phyloP scores from a whole-genome alignment of 37 sponge, comb jelly and placozoan species.

The Oopsacas minuta region DNA sequence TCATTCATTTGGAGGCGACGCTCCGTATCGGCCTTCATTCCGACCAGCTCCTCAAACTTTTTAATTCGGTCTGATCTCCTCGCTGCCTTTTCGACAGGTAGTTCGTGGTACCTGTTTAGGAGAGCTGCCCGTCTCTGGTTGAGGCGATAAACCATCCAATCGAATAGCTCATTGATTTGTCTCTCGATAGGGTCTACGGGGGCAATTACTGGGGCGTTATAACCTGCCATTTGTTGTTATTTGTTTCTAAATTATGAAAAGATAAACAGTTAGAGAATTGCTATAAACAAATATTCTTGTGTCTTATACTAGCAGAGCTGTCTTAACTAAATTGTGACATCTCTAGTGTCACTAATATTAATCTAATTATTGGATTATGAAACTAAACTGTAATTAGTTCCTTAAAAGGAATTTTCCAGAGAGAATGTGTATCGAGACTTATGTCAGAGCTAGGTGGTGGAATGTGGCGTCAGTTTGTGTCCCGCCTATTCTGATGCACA shows the following conservation, averaged over 20 bases:
- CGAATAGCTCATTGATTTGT: not conserved
- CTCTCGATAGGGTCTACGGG: constrained; percentile 3
- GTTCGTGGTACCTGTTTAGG: not conserved
- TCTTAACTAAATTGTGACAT: not conserved
- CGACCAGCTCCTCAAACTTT: not conserved
- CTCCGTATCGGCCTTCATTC: not conserved
- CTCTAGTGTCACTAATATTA: too few species aligned
- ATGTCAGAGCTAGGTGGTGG: too few species aligned
- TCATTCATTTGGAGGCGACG: not conserved
- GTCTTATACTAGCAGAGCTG: not conserved
- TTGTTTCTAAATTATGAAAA: not conserved
- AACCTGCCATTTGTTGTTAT: not conserved
- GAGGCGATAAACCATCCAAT: not conserved
- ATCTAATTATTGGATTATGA: too few species aligned
- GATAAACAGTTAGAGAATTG: not conserved
- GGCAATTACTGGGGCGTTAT: not conserved
- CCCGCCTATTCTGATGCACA: too few species aligned
- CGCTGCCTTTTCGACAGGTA: not conserved
- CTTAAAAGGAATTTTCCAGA: too few species aligned
- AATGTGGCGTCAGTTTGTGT: too few species aligned
- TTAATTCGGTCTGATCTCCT: not conserved
- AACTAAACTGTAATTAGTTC: too few species aligned
- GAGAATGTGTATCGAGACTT: too few species aligned
- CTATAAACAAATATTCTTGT: not conserved
- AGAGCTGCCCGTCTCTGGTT: not conserved